A percentile compares a stretch with the other conserved stretches of the same genome.
Conservation (phyloP, 2,888 invertebrate species). For the Electrophaes corylata region DNA sequence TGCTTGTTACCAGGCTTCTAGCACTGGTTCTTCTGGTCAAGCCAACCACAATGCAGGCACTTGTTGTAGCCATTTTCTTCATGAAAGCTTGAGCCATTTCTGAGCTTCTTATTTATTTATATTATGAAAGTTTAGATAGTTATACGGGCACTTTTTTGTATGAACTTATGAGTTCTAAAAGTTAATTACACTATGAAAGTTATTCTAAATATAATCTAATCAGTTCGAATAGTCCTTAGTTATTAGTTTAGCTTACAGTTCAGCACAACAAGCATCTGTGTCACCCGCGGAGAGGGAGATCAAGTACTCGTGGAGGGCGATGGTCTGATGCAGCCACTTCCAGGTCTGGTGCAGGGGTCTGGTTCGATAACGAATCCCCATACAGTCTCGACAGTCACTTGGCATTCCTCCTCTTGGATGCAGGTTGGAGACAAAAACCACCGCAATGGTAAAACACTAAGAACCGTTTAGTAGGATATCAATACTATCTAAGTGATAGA, state of each 20-base stretch:
- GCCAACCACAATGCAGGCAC: constrained; percentile 69
- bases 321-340: constrained; percentile 97
- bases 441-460: constrained; percentile 56
- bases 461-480: constrained; percentile 30
- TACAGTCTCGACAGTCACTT: constrained; percentile 91
- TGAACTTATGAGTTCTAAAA: constrained; percentile 68
- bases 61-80: constrained; percentile 69
- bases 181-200: constrained; percentile 55
- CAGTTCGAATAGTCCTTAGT: constrained; percentile 56
- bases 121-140: constrained; percentile 38
- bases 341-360: constrained; percentile 95
- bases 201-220: constrained; percentile 41
- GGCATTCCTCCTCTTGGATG: constrained; percentile 84
- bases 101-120: constrained; percentile 41
- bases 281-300: constrained; percentile 91
- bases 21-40: constrained; percentile 69
- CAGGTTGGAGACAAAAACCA: constrained; percentile 77
- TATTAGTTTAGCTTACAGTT: constrained; percentile 56
- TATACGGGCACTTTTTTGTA: constrained; percentile 80
- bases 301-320: constrained; percentile 93
- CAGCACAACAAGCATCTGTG: constrained; percentile 81
- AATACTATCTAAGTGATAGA: constrained; percentile 16
- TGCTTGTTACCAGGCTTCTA: constrained; percentile 60
- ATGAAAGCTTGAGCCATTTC: constrained; percentile 80
- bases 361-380: constrained; percentile 95